Base-by-base conservation (phyloP, 37 sponge, comb jelly and placozoan species). In the Cladorhizidae sp. region DNA sequence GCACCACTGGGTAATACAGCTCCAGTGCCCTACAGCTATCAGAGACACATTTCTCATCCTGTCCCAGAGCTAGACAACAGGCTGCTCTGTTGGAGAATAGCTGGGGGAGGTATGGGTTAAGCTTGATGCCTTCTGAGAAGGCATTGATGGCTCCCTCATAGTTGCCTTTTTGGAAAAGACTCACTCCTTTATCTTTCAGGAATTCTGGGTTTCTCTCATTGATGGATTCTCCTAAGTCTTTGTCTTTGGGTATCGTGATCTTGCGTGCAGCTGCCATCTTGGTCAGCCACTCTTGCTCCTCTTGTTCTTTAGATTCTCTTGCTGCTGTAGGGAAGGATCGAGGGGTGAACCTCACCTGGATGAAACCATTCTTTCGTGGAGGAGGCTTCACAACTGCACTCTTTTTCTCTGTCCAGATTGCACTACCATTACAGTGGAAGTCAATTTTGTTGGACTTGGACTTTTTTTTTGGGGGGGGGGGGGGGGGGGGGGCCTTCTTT, bases 271-370 rank as follows among this genome's bases (percentile, higher is more conserved):
- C 92, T 21, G 97, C 97, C 81, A 91, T 86, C 67, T 96, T 98
- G 5, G 95, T 80, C 67, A 96, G 71, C 96, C 97, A 98, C 82
- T 92, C 93, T 64, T 98, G 87, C 56, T 98, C 98, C 63, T 95
- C 93, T 21, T 73, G 58, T 56, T 70, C 82, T 35, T 76, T 85
- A 5, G 97, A 93, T 73, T 98, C 99, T 57, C 99, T 73, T 7
- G 94, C 94, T 62, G 99, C 93, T 61, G 97, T 96, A 1, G 97
- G 86, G 73, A 98, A 96, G 6, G 61, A n/a, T 9, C 99, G 84
- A 0, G 95, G 97, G 9, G 99, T 93, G 70, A 98, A 98, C 64
- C 67, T 70, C 43, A 96, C 93, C 43, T 73, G 55, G 69, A 98
- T 98, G 31, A 35, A 90, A 0, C 91, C 93, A 40, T 40, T 54